Evolutionary conservation across 2,797 vertebrate genomes (phyloP), one percentile per base, ranked within the genome.

Genomic region (Poecilia gillii): DNA sequence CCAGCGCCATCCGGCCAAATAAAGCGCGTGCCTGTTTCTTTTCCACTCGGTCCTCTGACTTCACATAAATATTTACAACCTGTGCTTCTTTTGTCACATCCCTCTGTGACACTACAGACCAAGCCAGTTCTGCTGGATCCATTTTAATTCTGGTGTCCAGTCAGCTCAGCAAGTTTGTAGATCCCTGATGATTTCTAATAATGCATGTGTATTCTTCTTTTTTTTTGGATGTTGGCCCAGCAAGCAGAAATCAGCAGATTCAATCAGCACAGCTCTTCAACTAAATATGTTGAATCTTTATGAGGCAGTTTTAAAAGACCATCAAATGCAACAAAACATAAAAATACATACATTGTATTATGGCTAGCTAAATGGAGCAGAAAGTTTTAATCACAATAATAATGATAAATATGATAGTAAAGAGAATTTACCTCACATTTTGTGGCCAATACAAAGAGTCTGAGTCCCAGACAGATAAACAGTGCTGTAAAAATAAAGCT

Each of bases 1-100:
- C 74, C 77, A 81, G 88, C 84, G 79, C 83, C 36, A 72, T 85
- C 76, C 83, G 87, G 81, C 89, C 91, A 89, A 91, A 91, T 77
- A 90, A 89, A 91, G 81, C 55, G 55, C n/a, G 51, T 0, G 33
- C 64, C 84, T 85, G 85, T 74, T 73, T 85, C 80, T 83, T 62
- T 82, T 89, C 81, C 72, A 55, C 36, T 75, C 43, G 55, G 68
- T 75, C 72, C 73, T 53, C 70, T n/a, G 70, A 88, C 74, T 76
- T 84, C 18, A 68, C 79, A 88, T 88, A 88, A 87, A 90, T 85
- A 85, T 88, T 90, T 86, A 74, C 79, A 77, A 79, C 45, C 51
- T 57, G 33, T 12, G 64, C 59, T 77, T 84, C 78, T 75, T 89
- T 83, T 82, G 51, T 83, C 72, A 78, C 72, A 31, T 84, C 71